phyloP scores from a whole-genome alignment of 2,113 vertebrate species.

The Miniopterus natalensis region DNA sequence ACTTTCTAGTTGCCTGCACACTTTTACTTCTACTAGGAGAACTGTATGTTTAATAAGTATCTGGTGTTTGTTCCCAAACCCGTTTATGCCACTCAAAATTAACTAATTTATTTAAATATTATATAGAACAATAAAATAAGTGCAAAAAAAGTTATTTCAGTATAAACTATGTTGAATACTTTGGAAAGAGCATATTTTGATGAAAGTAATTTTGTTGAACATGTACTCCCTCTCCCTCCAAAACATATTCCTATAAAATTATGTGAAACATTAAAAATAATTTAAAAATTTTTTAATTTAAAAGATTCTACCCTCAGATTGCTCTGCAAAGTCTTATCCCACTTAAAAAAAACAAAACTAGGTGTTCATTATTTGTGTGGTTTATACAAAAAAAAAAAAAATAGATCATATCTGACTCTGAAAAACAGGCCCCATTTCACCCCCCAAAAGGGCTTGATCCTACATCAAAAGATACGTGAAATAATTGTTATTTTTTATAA shows the following conservation, averaged over 20 bases:
- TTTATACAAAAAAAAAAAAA: slow-evolving; percentile 47
- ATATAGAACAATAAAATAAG: slow-evolving; percentile 1
- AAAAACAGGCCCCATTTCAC: background rate
- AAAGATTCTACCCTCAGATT: background rate
- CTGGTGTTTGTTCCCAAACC: background rate
- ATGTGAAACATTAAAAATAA: slow-evolving; percentile 11
- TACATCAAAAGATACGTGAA: slow-evolving; percentile 1
- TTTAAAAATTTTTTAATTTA: background rate
- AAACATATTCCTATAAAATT: slow-evolving; percentile 52
- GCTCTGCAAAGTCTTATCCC: slow-evolving; percentile 1
- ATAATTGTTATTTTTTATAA: slow-evolving; percentile 38
- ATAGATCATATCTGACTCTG: slow-evolving; percentile 21
- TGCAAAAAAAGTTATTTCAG: slow-evolving; percentile 18
- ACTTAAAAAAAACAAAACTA: background rate
- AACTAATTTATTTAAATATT: slow-evolving; percentile 31
- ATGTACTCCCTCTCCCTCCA: background rate
- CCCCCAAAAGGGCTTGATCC: background rate
- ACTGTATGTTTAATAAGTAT: background rate
- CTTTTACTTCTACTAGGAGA: background rate
- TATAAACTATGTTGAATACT: slow-evolving; percentile 35
- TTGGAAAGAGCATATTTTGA: slow-evolving; percentile 4
- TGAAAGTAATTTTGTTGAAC: background rate
- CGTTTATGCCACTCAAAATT: background rate
- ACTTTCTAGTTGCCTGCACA: background rate
- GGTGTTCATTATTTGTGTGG: background rate